A percentile compares a stretch with the other conserved stretches of the same genome.
Conservation (phyloP, 2,888 invertebrate genomes). For the Cremastinae sp. region DNA sequence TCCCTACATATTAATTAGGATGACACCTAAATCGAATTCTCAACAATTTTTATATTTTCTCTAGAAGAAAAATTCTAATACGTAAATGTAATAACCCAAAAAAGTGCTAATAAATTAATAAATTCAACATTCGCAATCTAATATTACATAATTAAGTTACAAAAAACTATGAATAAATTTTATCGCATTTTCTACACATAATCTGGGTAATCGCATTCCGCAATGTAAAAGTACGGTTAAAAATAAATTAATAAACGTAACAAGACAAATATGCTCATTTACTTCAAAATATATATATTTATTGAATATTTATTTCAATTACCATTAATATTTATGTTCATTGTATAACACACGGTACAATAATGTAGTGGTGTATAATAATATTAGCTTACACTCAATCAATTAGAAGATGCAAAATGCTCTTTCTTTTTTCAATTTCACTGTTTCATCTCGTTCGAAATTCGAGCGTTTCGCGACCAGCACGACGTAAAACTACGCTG, state of each 20-base stretch:
- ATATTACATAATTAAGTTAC: too few relatives aligned
- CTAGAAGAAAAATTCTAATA: too few relatives aligned
- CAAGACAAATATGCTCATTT: conserved; percentile 46
- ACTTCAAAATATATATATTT: conserved; percentile 67
- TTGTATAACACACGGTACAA: conserved; percentile 61
- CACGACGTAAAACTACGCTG: conserved; percentile 55
- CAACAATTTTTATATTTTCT: too few relatives aligned
- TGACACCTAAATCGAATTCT: too few relatives aligned
- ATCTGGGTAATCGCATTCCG: too few relatives aligned
- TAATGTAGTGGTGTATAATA: conserved; percentile 57
- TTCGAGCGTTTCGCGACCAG: conserved; percentile 62
- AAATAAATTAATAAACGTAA: conserved; percentile 9
- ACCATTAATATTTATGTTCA: conserved; percentile 62
- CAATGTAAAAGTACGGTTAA: too few relatives aligned
- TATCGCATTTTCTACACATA: too few relatives aligned
- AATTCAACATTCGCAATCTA: too few relatives aligned
- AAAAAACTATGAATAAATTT: too few relatives aligned
- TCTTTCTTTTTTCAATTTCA: conserved; percentile 17
- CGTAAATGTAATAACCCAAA: too few relatives aligned
- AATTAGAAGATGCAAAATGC: conserved; percentile 54
- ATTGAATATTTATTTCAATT: conserved; percentile 64
- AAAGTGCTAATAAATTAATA: too few relatives aligned
- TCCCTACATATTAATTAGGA: too few relatives aligned
- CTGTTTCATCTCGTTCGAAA: conserved; percentile 30
- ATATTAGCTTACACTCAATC: conserved; percentile 53